A percentile compares a stretch with the other conserved stretches of the same genome.
These are phyloP conservation scores for Nipponia nippon DNA, from an alignment of 2,113 vertebrate species.

Conservation along the genomic window DNA sequence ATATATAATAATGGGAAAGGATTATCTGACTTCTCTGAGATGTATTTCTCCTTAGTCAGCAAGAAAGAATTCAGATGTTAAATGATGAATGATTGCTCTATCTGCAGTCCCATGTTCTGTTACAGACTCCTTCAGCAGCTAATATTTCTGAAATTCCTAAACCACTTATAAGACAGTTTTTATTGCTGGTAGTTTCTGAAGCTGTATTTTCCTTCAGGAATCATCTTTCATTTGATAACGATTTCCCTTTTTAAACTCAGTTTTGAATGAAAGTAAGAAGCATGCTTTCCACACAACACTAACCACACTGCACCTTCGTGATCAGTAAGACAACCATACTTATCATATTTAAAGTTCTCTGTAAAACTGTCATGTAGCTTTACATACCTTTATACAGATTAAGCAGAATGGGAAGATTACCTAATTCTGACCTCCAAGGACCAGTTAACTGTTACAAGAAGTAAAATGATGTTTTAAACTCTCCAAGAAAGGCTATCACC, in stretches of 20 bases:
- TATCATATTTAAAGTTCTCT: background rate
- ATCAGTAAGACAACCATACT: background rate
- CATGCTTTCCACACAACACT: background rate
- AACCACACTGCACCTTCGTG: background rate
- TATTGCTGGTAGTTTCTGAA: background rate
- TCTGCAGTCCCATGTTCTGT: background rate
- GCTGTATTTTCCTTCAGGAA: background rate
- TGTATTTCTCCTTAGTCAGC: background rate
- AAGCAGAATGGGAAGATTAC: background rate
- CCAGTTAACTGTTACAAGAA: background rate
- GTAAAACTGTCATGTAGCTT: background rate
- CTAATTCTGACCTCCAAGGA: background rate
- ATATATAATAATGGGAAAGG: background rate
- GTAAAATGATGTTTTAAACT: background rate
- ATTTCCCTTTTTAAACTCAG: background rate
- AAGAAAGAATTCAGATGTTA: background rate
- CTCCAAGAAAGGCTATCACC: background rate
- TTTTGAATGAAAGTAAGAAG: background rate
- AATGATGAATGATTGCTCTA: background rate
- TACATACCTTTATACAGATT: background rate
- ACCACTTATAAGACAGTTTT: background rate
- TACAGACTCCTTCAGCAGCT: background rate
- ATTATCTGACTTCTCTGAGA: background rate
- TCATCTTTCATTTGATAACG: background rate
- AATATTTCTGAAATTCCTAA: background rate